These are phyloP conservation scores for Pristionchus fissidentatus DNA, from an alignment of 2,888 invertebrate species.

Conservation along the genomic window DNA sequence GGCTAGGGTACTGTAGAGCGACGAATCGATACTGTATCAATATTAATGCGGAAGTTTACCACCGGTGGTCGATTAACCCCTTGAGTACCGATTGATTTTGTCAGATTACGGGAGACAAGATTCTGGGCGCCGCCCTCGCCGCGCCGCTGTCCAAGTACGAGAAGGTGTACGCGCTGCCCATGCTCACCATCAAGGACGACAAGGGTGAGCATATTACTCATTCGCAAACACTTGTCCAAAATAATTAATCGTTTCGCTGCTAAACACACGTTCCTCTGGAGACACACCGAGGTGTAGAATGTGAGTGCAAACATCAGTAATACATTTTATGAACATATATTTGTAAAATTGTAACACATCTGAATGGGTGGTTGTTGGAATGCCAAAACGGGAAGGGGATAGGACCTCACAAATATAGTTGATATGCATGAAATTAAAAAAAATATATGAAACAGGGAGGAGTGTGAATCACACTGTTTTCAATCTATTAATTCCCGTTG, in stretches of 20 bases:
- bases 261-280: too few relatives aligned
- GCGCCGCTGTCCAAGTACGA: slow-evolving; percentile 89
- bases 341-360: not conserved
- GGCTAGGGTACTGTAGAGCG: not conserved
- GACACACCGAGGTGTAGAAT: not conserved
- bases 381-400: not conserved
- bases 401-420: not conserved
- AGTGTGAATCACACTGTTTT: not conserved
- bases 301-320: not conserved
- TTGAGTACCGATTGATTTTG: not conserved
- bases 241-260: too few relatives aligned
- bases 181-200: slow-evolving; percentile 96
- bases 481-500: not conserved
- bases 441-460: not conserved
- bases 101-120: slow-evolving; percentile 78
- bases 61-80: not conserved
- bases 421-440: too few relatives aligned
- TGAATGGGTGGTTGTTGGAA: not conserved
- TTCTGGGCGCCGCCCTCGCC: slow-evolving; percentile 87
- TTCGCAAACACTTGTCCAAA: not conserved
- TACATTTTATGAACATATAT: too few relatives aligned
- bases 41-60: not conserved
- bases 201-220: slow-evolving; percentile 81
- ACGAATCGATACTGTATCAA: not conserved
- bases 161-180: slow-evolving; percentile 92